Evolutionary conservation across 2,888 invertebrate species (phyloP), one percentile per base, ranked within the genome.

Genomic region (Tolmerus cingulatus): DNA sequence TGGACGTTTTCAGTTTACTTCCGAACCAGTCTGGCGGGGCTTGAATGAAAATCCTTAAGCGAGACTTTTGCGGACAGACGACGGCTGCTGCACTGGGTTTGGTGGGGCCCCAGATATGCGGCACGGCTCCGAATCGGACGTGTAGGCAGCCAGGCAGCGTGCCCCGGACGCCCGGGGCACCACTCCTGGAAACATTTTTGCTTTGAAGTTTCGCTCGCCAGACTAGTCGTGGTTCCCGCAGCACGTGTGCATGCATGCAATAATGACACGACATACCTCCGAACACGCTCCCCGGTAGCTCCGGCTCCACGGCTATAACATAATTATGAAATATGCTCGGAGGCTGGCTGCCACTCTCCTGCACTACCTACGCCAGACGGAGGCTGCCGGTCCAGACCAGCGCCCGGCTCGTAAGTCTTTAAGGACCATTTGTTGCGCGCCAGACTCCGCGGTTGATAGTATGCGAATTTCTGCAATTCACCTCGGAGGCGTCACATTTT

Each of bases 381-480:
- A 19, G 51, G 51, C 51, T 5, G 51, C 51, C 16, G n/a, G 51
- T 51, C 5, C 51, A 51, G 5, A n/a, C 19, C n/a, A 51, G 16
- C 7, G 8, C n/a, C 66, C 4, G 66, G 23, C 66, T 66, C 23
- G 66, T 66, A 66, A 66, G 66, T 66, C 23, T 66, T 66, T 66
- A 66, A 66, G 66, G 66, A 66, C 66, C 19, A 66, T 66, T 66
- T 66, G 66, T 66, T 66, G 66, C 66, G 12, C 66, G 8, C 66
- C 66, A 66, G 66, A 66, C 66, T 12, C 14, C 51, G 12, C 0
- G 5, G 46, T 57, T 40, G 40, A 55, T n/a, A 55, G 23, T 66
- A 66, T 66, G 66, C 66, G 66, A 66, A 66, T 66, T 66, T 66
- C 66, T 66, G 66, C 66, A 76, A 37, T 76, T 37, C 76, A 76